These are phyloP conservation scores for Rhyzopertha dominica DNA, from an alignment of 1,140 invertebrate genomes.

Conservation along the genomic window DNA sequence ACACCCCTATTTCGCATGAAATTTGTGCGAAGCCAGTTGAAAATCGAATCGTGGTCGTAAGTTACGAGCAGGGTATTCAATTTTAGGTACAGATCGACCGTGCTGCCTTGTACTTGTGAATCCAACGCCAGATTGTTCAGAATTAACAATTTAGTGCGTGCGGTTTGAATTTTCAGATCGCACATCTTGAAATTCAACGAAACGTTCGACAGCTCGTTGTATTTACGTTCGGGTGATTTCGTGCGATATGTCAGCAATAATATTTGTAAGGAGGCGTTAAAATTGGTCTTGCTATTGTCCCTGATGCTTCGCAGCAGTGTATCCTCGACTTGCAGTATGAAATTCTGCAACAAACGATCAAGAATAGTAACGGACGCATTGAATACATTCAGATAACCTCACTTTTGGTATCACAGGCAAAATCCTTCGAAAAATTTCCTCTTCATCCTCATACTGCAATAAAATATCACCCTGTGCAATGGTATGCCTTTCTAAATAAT, in stretches of 20 bases:
- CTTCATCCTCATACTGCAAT: constrained; percentile 12
- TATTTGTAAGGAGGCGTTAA: constrained; percentile 38
- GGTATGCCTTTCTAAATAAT: constrained; percentile 48
- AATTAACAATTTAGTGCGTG: constrained; percentile 57
- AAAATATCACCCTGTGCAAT: not conserved
- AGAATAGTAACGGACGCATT: constrained; percentile 15
- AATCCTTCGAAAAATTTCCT: constrained; percentile 50
- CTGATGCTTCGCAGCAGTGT: constrained; percentile 62
- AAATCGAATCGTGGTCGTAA: constrained; percentile 64
- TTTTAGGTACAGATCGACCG: constrained; percentile 61
- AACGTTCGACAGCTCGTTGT: constrained; percentile 49
- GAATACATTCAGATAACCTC: too few relatives aligned
- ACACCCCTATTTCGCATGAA: constrained; percentile 29
- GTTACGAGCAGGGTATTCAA: constrained; percentile 62
- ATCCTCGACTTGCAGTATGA: constrained; percentile 52
- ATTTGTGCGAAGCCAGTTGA: constrained; percentile 53
- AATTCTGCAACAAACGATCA: constrained; percentile 43
- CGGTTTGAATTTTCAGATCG: constrained; percentile 57
- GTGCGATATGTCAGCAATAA: constrained; percentile 50
- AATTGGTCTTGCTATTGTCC: constrained; percentile 54
- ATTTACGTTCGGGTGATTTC: constrained; percentile 36
- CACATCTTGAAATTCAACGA: constrained; percentile 62
- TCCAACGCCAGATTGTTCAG: too few relatives aligned
- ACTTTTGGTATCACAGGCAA: constrained; percentile 70
- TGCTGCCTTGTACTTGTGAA: too few relatives aligned